Evolutionary conservation across 2,888 invertebrate species (phyloP).

Genomic region (Linnaemya vulpina): DNA sequence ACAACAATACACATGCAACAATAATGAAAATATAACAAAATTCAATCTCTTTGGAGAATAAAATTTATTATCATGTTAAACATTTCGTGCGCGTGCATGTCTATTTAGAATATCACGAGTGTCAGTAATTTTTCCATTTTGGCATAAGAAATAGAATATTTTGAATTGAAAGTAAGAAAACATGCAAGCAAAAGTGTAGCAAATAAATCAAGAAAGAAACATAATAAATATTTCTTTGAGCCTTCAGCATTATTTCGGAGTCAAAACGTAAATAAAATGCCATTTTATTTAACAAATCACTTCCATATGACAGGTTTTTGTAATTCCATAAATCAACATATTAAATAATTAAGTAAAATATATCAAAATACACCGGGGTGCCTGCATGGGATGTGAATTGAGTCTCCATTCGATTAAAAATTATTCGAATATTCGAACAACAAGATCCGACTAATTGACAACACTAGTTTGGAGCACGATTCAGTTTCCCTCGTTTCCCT

Average conservation of each 20-base stretch:
- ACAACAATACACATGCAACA: not conserved
- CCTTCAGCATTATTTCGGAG: not conserved
- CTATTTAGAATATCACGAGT: conserved; percentile 8
- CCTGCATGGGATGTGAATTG: too few relatives aligned
- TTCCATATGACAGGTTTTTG: too few relatives aligned
- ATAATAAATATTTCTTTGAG: not conserved
- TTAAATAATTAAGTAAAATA: too few relatives aligned
- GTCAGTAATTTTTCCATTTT: conserved; percentile 4
- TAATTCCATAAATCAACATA: too few relatives aligned
- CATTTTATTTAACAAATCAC: too few relatives aligned
- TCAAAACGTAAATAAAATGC: too few relatives aligned
- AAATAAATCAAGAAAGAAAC: not conserved
- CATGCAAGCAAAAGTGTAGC: not conserved
- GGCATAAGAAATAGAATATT: conserved; percentile 39
- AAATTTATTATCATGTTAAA: conserved; percentile 47
- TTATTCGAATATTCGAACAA: too few relatives aligned
- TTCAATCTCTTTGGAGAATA: conserved; percentile 7
- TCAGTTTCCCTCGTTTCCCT: too few relatives aligned
- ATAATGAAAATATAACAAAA: not conserved
- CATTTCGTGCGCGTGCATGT: not conserved
- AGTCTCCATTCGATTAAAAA: too few relatives aligned
- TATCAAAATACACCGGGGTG: too few relatives aligned
- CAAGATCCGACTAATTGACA: too few relatives aligned
- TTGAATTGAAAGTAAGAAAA: conserved; percentile 6
- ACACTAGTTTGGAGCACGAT: too few relatives aligned